Base-by-base conservation (phyloP, 2,113 vertebrate species). In the Thamnaconus septentrionalis region DNA sequence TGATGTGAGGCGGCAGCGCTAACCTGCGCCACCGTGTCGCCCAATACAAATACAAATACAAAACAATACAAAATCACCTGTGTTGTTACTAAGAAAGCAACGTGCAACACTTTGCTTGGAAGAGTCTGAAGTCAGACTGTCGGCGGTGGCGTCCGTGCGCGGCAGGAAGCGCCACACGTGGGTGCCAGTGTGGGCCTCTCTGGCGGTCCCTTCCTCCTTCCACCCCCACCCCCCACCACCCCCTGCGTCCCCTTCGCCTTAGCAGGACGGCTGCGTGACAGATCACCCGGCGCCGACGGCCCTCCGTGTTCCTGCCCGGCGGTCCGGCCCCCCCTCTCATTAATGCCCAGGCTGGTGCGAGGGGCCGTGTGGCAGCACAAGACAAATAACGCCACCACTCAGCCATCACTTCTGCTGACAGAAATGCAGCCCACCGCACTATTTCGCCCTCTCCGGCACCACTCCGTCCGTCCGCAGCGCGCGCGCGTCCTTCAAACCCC, bases 351-450 rank as follows among this genome's bases (percentile, higher is more conserved):
- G 76, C 88, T 80, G 77, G 89, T 64, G 81, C 76, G 80, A 90
- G 90, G 18, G 89, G 78, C 90, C 77, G 84, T 81, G 70, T 92
- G 92, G 91, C 91, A 92, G 90, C 86, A 89, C 86, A 92, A 92
- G 91, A 93, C 92, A 88, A 91, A 93, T 93, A 92, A 90, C 84
- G 82, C 73, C 79, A 86, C 73, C 78, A 75, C 87, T 91, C 89
- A 91, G 91, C 91, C 90, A 93, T 93, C 89, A 92, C 91, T 93
- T 92, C 88, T 91, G 87, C 87, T 93, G 92, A 93, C 92, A 93
- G 91, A 92, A 91, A 81, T 91, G 88, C 92, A 91, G 89, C 90
- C 91, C 89, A 85, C 89, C 89, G 90, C 91, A 91, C 86, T 91
- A 91, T 91, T 91, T 84, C 66, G 89, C 89, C 90, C 90, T 90